phyloP scores from a whole-genome alignment of 2,888 invertebrate species.

The Trissonchulus sp. region DNA sequence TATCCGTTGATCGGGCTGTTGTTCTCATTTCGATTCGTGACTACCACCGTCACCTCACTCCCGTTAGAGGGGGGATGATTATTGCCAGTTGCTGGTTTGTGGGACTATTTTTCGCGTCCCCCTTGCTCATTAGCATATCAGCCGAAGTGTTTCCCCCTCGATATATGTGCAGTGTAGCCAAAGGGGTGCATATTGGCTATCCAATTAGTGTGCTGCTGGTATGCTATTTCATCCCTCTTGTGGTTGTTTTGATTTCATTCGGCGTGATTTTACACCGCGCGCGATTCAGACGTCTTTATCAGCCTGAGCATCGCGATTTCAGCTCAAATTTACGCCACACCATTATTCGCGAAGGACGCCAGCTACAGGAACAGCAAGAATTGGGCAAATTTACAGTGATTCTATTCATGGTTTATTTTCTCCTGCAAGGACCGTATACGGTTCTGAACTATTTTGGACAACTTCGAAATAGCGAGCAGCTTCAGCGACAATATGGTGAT shows the following conservation, averaged over 20 bases:
- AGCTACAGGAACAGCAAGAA: constrained; percentile 28
- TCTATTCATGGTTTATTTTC: constrained; percentile 30
- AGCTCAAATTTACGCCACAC: constrained; percentile 21
- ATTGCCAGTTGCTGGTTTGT: constrained; percentile 39
- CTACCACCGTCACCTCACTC: constrained; percentile 38
- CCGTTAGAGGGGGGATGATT: constrained; percentile 34
- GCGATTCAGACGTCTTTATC: neutral
- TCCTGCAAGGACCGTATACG: constrained; percentile 32
- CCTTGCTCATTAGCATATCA: constrained; percentile 39
- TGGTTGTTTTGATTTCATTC: constrained; percentile 36
- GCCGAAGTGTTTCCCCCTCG: constrained; percentile 39
- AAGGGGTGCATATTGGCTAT: constrained; percentile 38
- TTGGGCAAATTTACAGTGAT: constrained; percentile 31
- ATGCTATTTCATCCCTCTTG: constrained; percentile 39
- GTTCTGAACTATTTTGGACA: constrained; percentile 30
- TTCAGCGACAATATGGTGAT: neutral
- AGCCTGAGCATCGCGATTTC: neutral
- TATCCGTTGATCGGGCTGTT: constrained; percentile 39
- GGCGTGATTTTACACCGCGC: constrained; percentile 33
- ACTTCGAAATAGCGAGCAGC: constrained; percentile 24
- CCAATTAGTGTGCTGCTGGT: constrained; percentile 37
- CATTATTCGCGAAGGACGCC: constrained; percentile 26
- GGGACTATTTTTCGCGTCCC: constrained; percentile 37
- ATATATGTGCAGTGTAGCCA: constrained; percentile 40
- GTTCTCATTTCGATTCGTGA: constrained; percentile 24